These are phyloP conservation scores for Planococcus citri DNA, from an alignment of 1,140 invertebrate species.

Conservation along the genomic window DNA sequence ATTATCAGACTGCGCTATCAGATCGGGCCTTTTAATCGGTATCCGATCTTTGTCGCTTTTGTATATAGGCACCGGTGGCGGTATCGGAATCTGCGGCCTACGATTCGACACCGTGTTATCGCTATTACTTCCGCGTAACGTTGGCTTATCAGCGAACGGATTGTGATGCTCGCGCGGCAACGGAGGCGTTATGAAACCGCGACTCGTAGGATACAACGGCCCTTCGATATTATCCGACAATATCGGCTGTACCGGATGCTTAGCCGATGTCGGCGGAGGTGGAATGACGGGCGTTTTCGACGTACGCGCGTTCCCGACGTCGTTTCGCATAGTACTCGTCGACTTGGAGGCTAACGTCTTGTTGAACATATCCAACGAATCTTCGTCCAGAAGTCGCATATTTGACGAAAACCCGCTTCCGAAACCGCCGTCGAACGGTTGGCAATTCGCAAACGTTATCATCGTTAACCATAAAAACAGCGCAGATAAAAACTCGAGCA, in stretches of 20 bases:
- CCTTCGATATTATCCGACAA: not conserved
- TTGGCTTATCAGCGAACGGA: conserved; percentile 71
- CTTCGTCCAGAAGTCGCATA: not conserved
- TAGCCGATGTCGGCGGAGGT: not conserved
- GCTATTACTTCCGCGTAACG: conserved; percentile 51
- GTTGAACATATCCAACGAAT: not conserved
- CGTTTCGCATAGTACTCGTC: not conserved
- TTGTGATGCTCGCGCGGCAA: conserved; percentile 55
- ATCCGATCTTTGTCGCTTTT: conserved; percentile 65
- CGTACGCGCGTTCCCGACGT: not conserved
- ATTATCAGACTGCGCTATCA: conserved; percentile 34
- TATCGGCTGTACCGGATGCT: not conserved
- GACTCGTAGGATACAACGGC: conserved; percentile 43
- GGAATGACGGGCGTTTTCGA: not conserved
- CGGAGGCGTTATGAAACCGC: conserved; percentile 63
- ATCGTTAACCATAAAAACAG: conserved; percentile 4
- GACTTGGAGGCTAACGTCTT: not conserved
- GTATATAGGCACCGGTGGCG: conserved; percentile 55
- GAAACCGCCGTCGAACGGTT: not conserved
- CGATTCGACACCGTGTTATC: conserved; percentile 26
- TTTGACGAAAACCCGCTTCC: not conserved
- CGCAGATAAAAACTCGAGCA: not conserved
- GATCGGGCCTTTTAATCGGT: conserved; percentile 52
- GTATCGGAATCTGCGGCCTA: conserved; percentile 30
- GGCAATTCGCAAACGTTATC: not conserved